Evolutionary conservation across 2,113 vertebrate genomes (phyloP).

Genomic region (Dasyprocta punctata): DNA sequence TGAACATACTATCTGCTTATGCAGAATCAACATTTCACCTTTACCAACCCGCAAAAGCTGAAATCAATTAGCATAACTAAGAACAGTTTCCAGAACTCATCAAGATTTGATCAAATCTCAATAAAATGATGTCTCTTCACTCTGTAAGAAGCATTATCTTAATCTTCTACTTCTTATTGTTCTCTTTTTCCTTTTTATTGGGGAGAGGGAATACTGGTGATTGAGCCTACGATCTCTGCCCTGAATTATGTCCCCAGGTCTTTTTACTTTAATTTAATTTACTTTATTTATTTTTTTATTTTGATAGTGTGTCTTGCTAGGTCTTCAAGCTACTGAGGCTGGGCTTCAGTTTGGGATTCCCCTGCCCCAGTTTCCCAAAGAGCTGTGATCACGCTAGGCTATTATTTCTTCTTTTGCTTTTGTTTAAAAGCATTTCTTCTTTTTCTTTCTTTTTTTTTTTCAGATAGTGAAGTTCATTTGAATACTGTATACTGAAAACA

Average conservation of each 20-base stretch:
- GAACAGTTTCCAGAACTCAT: background rate
- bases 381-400: background rate
- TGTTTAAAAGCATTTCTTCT: background rate
- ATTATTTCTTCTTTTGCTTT: background rate
- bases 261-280: background rate
- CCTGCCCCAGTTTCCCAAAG: background rate
- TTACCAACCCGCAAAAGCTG: background rate
- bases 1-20: background rate
- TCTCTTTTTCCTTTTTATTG: background rate
- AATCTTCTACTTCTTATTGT: background rate
- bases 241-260: background rate
- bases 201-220: background rate
- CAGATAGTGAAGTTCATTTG: background rate
- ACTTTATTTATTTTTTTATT: background rate
- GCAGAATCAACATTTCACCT: constrained; percentile 13
- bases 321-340: background rate
- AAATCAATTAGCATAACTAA: background rate
- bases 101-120: background rate
- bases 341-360: background rate
- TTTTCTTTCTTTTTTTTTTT: background rate
- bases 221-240: background rate
- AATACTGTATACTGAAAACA: background rate
- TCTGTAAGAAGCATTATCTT: background rate
- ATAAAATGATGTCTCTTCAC: background rate
- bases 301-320: background rate